Evolutionary conservation across 1,140 invertebrate species (phyloP).

Genomic region (Heliconius hewitsoni): DNA sequence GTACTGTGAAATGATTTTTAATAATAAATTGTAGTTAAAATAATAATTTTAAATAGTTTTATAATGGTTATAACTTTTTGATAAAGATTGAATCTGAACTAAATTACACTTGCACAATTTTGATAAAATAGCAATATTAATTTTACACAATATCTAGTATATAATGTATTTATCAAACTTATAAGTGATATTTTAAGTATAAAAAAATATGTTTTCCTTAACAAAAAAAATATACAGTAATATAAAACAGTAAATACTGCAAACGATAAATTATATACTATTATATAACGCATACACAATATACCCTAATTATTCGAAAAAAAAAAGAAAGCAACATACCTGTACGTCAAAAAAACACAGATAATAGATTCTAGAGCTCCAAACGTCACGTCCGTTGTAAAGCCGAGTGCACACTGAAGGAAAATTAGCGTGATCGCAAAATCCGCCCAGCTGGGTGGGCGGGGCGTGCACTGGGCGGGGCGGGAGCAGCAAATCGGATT

Average conservation of each 20-base stretch:
- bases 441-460: slow-evolving; percentile 65
- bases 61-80: too few relatives aligned
- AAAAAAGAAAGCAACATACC: slow-evolving; percentile 16
- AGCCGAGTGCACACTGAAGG: slow-evolving; percentile 50
- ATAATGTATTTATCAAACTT: too few relatives aligned
- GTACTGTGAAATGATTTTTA: too few relatives aligned
- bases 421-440: slow-evolving; percentile 27
- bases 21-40: too few relatives aligned
- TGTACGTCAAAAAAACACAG: not conserved
- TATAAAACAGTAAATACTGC: not conserved
- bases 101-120: too few relatives aligned
- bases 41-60: too few relatives aligned
- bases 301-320: not conserved
- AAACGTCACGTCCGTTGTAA: slow-evolving; percentile 34
- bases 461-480: slow-evolving; percentile 66
- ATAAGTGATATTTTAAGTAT: too few relatives aligned
- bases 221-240: too few relatives aligned
- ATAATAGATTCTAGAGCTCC: not conserved
- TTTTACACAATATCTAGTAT: too few relatives aligned
- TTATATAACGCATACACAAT: not conserved
- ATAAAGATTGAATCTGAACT: too few relatives aligned
- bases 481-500: slow-evolving; percentile 60
- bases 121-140: too few relatives aligned
- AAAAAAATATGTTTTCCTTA: too few relatives aligned
- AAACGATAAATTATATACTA: not conserved